Base-by-base conservation (phyloP, 2,113 vertebrate genomes). In the Morone saxatilis region DNA sequence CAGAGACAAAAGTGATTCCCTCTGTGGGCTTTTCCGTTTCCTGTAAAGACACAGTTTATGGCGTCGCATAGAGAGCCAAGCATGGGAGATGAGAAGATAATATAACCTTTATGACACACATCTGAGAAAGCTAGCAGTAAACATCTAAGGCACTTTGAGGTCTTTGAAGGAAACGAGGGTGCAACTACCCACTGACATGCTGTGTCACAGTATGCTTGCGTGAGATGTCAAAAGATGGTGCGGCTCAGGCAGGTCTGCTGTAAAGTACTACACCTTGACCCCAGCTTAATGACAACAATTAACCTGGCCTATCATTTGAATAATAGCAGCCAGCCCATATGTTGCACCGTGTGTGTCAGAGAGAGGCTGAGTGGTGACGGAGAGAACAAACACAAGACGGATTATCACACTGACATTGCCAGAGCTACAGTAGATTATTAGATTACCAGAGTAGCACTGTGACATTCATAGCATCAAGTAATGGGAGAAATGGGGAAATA, bases 291-390 rank as follows among this genome's bases (percentile, higher is more conserved):
- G n/a, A 79, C 79, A 80, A 76, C 85, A 65, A 38, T 31, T 56
- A 81, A 71, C 68, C 77, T 51, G 71, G 57, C 77, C 66, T 74
- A 68, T 72, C 53, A 65, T 79, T 82, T 88, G 62, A 85, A 60
- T 62, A 63, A 76, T 36, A 67, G 54, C 36, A 48, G 48, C 67
- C 59, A 19, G 57, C 45, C 67, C 80, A 59, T 45, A 61, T 68
- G 11, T 14, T 25, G 19, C 66, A 14, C 41, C 36, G 56, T 76
- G 57, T 40, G 73, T 85, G 71, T 78, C n/a, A 67, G 70, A 19
- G 19, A 69, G 56, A 31, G 31, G 31, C 31, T 3, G 31, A 61
- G 1, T 6, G 45, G 43, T 11, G 31, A 51, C 10, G 36, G 40
- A 48, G 47, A 60, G 12, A 63, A 3, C 20, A 31, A 45, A 36